A percentile compares a stretch with the other conserved stretches of the same genome.
Evolutionary conservation across 2,113 vertebrate species (phyloP).

Genomic region (Larimichthys crocea): DNA sequence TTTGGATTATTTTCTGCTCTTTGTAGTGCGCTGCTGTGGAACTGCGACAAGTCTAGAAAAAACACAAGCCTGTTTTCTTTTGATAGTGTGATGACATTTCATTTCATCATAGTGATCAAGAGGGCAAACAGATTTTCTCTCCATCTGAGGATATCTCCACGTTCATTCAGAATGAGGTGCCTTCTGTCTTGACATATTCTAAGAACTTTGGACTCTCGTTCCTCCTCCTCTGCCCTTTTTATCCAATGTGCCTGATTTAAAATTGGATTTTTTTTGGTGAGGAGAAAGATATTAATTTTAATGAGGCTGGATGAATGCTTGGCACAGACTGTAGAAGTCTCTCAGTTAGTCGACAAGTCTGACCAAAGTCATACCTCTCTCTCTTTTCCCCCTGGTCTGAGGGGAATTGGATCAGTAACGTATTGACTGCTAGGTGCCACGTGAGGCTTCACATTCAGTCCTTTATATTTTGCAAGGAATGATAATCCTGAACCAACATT

Average conservation of each 20-base stretch:
- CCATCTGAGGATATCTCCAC: background rate
- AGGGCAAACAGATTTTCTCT: background rate
- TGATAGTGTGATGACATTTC: conserved; percentile 1
- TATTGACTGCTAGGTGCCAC: background rate
- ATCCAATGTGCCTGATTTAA: conserved; percentile 8
- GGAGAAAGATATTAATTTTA: conserved; percentile 22
- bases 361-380: conserved; percentile 11
- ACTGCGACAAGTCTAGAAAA: background rate
- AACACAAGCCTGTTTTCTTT: background rate
- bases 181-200: background rate
- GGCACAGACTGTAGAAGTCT: conserved; percentile 18
- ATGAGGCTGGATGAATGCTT: conserved; percentile 25
- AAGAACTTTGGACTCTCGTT: background rate
- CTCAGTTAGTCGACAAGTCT: background rate
- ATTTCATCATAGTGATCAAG: background rate
- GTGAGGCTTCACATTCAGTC: background rate
- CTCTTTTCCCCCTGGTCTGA: background rate
- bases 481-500: background rate
- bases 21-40: background rate
- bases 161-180: background rate
- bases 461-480: background rate
- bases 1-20: background rate
- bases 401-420: conserved; percentile 27
- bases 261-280: background rate
- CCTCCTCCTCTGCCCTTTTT: conserved; percentile 1